These are phyloP conservation scores for Tachuris rubrigastra DNA, from an alignment of 2,113 vertebrate genomes.

Conservation along the genomic window DNA sequence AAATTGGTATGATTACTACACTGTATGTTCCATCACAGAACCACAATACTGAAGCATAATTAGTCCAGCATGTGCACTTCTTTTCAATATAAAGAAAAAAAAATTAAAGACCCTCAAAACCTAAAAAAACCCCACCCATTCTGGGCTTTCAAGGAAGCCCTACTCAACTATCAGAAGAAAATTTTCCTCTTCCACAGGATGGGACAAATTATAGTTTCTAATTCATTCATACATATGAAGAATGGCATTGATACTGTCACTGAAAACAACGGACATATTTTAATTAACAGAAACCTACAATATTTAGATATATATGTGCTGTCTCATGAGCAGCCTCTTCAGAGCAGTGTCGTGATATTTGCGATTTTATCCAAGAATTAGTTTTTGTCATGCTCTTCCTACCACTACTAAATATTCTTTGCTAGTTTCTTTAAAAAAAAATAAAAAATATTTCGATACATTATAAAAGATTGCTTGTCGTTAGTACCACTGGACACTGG, in stretches of 20 bases:
- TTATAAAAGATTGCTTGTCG: neutral
- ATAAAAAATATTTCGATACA: neutral
- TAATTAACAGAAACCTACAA: neutral
- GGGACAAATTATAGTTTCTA: neutral
- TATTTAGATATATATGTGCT: neutral
- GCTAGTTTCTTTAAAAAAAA: neutral
- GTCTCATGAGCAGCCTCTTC: neutral
- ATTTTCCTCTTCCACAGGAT: neutral
- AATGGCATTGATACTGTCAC: neutral
- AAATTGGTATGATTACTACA: constrained; percentile 44
- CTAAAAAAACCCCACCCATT: neutral
- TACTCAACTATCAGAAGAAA: neutral
- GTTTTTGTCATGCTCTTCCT: neutral
- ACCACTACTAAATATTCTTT: neutral
- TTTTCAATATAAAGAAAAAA: constrained; percentile 20
- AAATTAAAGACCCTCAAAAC: neutral
- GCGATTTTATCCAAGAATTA: neutral
- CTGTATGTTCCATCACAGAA: neutral
- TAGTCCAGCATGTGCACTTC: neutral
- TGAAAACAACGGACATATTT: neutral
- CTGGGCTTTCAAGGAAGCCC: neutral
- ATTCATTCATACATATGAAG: neutral
- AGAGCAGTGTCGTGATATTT: neutral
- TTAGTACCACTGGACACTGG: neutral
- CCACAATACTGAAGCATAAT: constrained; percentile 19